These are phyloP conservation scores for Murina feae DNA, from an alignment of 2,113 vertebrate species.

Conservation along the genomic window DNA sequence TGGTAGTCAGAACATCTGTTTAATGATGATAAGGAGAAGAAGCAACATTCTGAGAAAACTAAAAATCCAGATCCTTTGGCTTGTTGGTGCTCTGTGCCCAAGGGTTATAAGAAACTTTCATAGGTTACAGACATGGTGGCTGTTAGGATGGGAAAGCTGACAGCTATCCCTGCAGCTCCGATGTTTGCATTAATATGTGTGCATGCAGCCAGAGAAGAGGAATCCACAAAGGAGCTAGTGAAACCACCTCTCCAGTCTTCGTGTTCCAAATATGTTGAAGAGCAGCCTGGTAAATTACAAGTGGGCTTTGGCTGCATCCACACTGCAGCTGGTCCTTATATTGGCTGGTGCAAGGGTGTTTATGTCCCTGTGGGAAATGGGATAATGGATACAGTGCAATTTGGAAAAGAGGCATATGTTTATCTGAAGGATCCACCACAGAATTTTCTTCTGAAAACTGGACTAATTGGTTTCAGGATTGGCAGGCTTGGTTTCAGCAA, in stretches of 20 bases:
- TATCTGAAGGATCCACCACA: background rate
- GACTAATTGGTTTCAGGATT: background rate
- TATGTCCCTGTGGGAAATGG: background rate
- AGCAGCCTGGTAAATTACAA: background rate
- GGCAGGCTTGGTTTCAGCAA: background rate
- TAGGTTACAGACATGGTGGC: background rate
- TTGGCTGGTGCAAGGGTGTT: background rate
- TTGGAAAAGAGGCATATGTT: constrained; percentile 58
- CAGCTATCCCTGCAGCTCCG: constrained; percentile 82
- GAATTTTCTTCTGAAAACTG: background rate
- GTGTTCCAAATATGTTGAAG: background rate
- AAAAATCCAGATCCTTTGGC: background rate
- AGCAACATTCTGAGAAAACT: background rate
- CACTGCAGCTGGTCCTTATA: background rate
- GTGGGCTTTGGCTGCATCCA: background rate
- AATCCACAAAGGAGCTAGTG: constrained; percentile 70
- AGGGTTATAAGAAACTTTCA: background rate
- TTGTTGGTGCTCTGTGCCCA: background rate
- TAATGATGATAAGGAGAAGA: background rate
- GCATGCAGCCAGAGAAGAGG: constrained; percentile 74
- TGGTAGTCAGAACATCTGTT: background rate
- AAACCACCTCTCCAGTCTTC: constrained; percentile 34
- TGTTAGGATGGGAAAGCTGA: constrained; percentile 81
- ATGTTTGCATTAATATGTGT: constrained; percentile 83
- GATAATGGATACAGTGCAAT: background rate